Evolutionary conservation across 2,888 invertebrate species (phyloP), one percentile per base, ranked within the genome.

Genomic region (Neuroscelio doddi): DNA sequence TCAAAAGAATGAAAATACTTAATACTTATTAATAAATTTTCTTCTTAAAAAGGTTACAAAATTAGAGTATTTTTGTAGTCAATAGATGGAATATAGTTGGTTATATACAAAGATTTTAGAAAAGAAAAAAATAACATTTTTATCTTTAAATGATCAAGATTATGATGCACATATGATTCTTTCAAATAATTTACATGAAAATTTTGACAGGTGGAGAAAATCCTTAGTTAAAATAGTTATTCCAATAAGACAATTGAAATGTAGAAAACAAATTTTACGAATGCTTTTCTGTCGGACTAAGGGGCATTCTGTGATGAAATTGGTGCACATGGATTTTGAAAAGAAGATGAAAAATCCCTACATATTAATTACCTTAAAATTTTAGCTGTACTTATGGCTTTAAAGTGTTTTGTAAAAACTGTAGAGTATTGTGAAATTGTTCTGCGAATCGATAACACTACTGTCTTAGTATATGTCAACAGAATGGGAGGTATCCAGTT

Each of bases 401-500:
- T 70, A 1, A 45, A 57, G 51, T 45, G 24, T 9, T 50, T 66
- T 9, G 66, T 41, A 3, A 14, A 32, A 7, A 45, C 53, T 10
- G 34, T 51, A 1, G 10, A 16, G 17, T 16, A 64, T 36, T 59
- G 63, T 29, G 49, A 68, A 12, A 21, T 70, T 8, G 36, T 70
- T 8, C 12, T 66, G 15, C 49, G 66, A 45, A 38, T 59, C 1
- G 62, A 67, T 36, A 72, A 70, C 26, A 70, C 63, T 1, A 71
- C 71, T 1, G 69, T 68, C 1, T 30, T 67, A 29, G n/a, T n/a
- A n/a, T n/a, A n/a, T n/a, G n/a, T n/a, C n/a, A n/a, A n/a, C n/a
- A n/a, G n/a, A n/a, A n/a, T 62, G 70, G 69, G 67, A 30, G 68
- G 70, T 15, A 52, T 58, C 15, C 55, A 69, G 39, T 73, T 63